These are phyloP conservation scores for Hyles vespertilio DNA, from an alignment of 1,140 invertebrate genomes.

Conservation along the genomic window DNA sequence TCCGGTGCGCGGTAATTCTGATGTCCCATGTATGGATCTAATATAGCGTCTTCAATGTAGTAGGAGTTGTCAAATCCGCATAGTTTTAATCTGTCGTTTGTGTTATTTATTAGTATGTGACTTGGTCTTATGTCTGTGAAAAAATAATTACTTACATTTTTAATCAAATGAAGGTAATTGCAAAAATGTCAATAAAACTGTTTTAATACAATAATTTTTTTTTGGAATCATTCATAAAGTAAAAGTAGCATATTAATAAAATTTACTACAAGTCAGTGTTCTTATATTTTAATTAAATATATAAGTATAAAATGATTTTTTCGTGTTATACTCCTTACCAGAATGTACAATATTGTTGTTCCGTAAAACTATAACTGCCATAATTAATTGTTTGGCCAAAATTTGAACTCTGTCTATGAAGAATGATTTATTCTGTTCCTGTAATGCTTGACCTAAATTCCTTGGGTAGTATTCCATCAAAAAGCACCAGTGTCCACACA, in stretches of 20 bases:
- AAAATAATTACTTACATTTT: too few relatives aligned
- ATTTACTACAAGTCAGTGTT: too few relatives aligned
- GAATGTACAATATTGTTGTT: conserved; percentile 39
- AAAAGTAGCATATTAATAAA: too few relatives aligned
- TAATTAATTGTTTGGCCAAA: conserved; percentile 35
- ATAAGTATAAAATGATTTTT: not conserved
- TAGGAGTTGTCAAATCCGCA: conserved; percentile 43
- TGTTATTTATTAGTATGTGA: conserved; percentile 40
- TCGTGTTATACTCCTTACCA: conserved; percentile 24
- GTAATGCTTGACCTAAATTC: conserved; percentile 30
- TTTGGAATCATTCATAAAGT: too few relatives aligned
- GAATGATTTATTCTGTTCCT: conserved; percentile 24
- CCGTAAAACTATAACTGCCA: conserved; percentile 33
- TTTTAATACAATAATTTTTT: too few relatives aligned
- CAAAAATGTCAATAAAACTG: too few relatives aligned
- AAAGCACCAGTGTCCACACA: conserved; percentile 25
- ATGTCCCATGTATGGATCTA: conserved; percentile 25
- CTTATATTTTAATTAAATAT: not conserved
- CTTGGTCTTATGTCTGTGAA: conserved; percentile 46
- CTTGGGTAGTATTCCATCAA: conserved; percentile 44
- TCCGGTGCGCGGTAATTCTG: conserved; percentile 43
- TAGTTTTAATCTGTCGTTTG: conserved; percentile 30
- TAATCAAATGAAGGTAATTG: too few relatives aligned
- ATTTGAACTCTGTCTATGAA: conserved; percentile 36
- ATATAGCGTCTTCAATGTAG: conserved; percentile 8